Evolutionary conservation across 2,113 vertebrate species (phyloP), one percentile per base, ranked within the genome.

Genomic region (Cebus imitator): DNA sequence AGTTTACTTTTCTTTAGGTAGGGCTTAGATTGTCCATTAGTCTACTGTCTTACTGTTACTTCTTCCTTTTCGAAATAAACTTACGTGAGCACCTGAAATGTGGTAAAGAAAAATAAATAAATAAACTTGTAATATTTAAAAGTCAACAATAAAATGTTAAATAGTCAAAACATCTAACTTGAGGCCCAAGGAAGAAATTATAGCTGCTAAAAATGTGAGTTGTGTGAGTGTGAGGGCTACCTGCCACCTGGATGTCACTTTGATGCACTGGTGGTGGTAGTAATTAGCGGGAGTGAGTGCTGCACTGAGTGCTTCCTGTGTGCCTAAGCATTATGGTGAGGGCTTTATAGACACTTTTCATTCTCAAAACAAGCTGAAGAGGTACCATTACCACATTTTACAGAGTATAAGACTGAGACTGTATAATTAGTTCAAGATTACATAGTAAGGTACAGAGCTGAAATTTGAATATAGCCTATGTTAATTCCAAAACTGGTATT

Each of bases 141-240:
- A 94, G 32, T 87, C 66, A 81, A 30, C 55, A 72, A n/a, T 92
- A 87, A 84, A 76, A 79, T 76, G 30, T 83, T 76, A 89, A 83
- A 37, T 88, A 73, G 55, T 76, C 64, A 70, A 27, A 70, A 75
- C 43, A 20, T 83, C 68, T 72, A 94, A 76, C 50, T 55, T 48
- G 37, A 88, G n/a, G 40, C 61, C 30, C 17, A 81, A 17, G 21
- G 72, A 90, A 8, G 37, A 94, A 88, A 27, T 76, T 48, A 27
- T 45, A 50, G 70, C 37, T 37, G 73, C 66, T 91, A 23, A 95
- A 73, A 72, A 35, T 85, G 35, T 48, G n/a, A 37, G 25, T 58
- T 25, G 25, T 82, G 9, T 78, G 83, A 57, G 2, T 43, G 8
- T 90, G 43, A 30, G 50, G 23, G 27, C 52, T 37, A 17, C 21